Evolutionary conservation across 2,797 vertebrate species (phyloP), one percentile per base, ranked within the genome.

Genomic region (Selene dorsalis): DNA sequence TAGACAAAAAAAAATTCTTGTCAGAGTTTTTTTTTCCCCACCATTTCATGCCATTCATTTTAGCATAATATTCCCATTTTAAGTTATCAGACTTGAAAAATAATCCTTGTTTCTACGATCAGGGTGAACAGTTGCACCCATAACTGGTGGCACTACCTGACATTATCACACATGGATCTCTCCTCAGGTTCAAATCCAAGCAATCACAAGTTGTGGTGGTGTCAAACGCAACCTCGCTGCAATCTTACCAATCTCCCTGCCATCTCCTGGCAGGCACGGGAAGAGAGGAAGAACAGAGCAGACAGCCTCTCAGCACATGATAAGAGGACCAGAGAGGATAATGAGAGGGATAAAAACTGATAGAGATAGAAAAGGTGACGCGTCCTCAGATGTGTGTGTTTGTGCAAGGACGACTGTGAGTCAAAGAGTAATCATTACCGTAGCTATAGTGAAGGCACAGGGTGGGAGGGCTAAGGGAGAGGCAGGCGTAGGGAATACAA

Each of bases 311-410:
- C 66, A 73, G 74, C 72, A 64, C 45, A 71, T 73, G 82, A 89
- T 80, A 86, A 88, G 84, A 87, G 68, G 60, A 68, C 73, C 47
- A 73, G 73, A 80, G 77, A 79, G 77, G 82, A 84, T 79, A 84
- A 87, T 87, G 86, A 86, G 80, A 84, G 70, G 68, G 77, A 88
- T 88, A 79, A 72, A 83, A 84, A 85, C 62, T 73, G 88, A 89
- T 82, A 78, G 61, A 79, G 79, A 84, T 57, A 79, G 64, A 73
- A 68, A 69, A 77, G 65, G 73, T 84, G 75, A 72, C 13, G 3
- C 61, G 66, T 48, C 43, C 64, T 70, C 17, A 73, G 47, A 63
- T 76, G 32, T 73, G 76, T 61, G 69, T 50, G 16, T 30, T 11
- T 63, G 50, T 72, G 66, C 17, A 57, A 1, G 28, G 14, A 63